Conservation (phyloP, 2,888 invertebrate species). For the Cryptocheilus praepositus region DNA sequence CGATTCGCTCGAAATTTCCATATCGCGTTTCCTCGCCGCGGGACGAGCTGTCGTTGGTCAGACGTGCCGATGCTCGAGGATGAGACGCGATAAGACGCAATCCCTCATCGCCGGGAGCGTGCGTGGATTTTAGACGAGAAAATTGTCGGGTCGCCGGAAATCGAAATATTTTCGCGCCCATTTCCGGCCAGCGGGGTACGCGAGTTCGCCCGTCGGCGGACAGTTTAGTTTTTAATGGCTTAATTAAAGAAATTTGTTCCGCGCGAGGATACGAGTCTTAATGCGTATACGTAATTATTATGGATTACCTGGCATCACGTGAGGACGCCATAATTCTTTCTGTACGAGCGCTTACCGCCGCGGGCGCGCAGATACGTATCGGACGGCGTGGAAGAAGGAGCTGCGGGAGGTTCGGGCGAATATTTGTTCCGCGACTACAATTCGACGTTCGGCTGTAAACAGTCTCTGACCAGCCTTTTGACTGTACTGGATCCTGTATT, state of each 20-base stretch:
- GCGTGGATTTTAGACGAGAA: too few relatives aligned
- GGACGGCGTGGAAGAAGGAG: neutral
- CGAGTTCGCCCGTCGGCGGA: too few relatives aligned
- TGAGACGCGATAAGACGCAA: too few relatives aligned
- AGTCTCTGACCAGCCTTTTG: too few relatives aligned
- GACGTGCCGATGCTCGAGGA: neutral
- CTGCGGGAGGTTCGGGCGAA: neutral
- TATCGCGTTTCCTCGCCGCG: neutral
- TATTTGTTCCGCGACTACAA: neutral
- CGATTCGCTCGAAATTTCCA: conserved; percentile 1
- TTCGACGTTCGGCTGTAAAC: too few relatives aligned
- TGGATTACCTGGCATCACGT: neutral
- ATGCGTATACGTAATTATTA: conserved; percentile 1
- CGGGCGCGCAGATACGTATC: neutral
- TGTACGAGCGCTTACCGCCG: neutral
- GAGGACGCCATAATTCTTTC: neutral
- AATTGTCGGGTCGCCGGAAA: too few relatives aligned
- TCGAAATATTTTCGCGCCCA: too few relatives aligned
- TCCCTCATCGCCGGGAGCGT: too few relatives aligned
- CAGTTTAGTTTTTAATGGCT: too few relatives aligned
- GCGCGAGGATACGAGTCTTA: neutral
- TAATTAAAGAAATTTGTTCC: too few relatives aligned
- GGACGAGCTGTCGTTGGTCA: neutral
- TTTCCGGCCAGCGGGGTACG: too few relatives aligned
- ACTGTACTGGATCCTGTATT: too few relatives aligned